phyloP scores from a whole-genome alignment of 2,113 vertebrate species.

The Sylvietta virens region DNA sequence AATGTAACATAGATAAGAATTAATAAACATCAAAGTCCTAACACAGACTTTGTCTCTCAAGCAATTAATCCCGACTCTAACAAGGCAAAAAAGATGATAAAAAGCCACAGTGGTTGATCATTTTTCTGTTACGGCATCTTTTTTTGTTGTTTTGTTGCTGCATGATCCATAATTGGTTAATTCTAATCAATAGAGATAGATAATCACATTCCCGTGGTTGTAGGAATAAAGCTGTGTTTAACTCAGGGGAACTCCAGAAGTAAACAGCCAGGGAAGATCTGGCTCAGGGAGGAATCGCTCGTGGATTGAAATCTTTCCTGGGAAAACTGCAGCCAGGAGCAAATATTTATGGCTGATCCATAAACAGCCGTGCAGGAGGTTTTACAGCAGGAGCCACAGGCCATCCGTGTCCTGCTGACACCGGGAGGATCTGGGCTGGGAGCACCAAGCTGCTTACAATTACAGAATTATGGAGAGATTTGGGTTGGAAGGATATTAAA shows the following conservation, averaged over 20 bases:
- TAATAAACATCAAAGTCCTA: too few relatives aligned
- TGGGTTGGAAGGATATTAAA: not conserved
- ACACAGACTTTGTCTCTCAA: too few relatives aligned
- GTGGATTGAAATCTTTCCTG: not conserved
- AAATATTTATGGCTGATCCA: constrained; percentile 23
- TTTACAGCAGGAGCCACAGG: accelerated
- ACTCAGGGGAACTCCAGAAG: not conserved
- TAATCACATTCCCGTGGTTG: accelerated
- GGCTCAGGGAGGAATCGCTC: not conserved
- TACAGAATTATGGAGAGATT: accelerated
- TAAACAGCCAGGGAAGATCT: not conserved
- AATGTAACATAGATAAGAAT: too few relatives aligned
- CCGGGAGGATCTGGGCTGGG: not conserved
- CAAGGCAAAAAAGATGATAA: too few relatives aligned
- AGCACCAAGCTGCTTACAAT: not conserved
- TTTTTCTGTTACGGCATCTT: not conserved
- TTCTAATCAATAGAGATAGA: not conserved
- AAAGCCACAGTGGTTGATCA: too few relatives aligned
- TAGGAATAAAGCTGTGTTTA: not conserved
- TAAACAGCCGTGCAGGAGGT: not conserved
- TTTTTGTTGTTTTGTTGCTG: not conserved
- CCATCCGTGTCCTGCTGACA: accelerated
- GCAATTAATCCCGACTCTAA: too few relatives aligned
- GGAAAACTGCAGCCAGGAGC: not conserved
- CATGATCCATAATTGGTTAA: not conserved